phyloP scores from a whole-genome alignment of 2,888 invertebrate species.

The Smittia sp. region DNA sequence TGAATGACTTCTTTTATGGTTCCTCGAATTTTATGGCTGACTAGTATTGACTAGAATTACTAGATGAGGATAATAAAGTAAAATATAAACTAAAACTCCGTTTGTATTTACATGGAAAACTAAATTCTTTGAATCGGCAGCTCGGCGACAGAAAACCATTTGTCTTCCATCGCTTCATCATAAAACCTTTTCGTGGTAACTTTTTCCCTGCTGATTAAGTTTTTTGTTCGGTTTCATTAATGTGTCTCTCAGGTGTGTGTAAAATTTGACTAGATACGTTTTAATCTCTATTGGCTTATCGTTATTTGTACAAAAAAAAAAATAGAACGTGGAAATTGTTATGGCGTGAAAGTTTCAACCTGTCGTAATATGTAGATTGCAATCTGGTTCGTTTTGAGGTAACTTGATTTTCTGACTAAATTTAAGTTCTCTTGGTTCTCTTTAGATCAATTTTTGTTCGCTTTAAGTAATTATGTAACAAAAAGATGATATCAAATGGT shows the following conservation, averaged over 20 bases:
- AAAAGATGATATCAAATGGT: neutral
- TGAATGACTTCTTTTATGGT: neutral
- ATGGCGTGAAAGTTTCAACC: neutral
- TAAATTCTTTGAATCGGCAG: neutral
- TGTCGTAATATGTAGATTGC: neutral
- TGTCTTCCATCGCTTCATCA: neutral
- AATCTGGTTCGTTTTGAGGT: conserved; percentile 26
- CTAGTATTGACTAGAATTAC: conserved; percentile 21
- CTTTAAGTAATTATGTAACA: too few species aligned
- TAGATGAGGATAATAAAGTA: conserved; percentile 20
- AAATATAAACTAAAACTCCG: neutral
- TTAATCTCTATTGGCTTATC: conserved; percentile 34
- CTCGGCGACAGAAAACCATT: neutral
- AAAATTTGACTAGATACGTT: conserved; percentile 41
- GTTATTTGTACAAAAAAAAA: conserved; percentile 33
- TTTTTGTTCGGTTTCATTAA: neutral
- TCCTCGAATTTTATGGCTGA: neutral
- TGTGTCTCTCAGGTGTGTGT: conserved; percentile 2
- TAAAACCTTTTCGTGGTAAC: conserved; percentile 31
- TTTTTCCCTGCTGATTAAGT: conserved; percentile 36
- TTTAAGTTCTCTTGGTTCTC: neutral
- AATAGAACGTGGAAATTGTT: neutral
- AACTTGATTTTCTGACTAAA: neutral
- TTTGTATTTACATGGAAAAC: neutral
- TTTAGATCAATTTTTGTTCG: neutral